A percentile compares a stretch with the other conserved stretches of the same genome.
phyloP scores from a whole-genome alignment of 2,888 invertebrate genomes.

The Tiliacea citrago region DNA sequence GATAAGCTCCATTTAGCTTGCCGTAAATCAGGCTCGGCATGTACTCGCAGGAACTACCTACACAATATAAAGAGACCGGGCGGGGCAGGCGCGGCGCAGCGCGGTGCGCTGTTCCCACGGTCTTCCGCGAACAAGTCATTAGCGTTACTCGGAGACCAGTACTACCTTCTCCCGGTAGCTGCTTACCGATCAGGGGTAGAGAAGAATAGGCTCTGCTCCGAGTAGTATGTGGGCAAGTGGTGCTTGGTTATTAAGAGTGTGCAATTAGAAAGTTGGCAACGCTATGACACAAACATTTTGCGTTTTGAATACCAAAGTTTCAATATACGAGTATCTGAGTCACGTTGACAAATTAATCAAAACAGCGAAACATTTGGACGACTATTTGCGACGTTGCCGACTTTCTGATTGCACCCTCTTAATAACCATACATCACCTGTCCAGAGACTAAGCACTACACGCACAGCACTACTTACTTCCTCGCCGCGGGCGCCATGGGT shows the following conservation, averaged over 20 bases:
- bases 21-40: background rate
- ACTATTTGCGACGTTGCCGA: background rate
- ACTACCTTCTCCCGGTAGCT: background rate
- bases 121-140: constrained; percentile 58
- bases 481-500: too few relatives aligned
- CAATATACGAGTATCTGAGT: too few relatives aligned
- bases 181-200: background rate
- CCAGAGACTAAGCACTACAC: background rate
- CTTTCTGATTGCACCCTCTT: background rate
- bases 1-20: constrained; percentile 4
- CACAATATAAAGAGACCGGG: background rate
- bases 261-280: background rate
- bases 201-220: background rate
- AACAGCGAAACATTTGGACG: background rate
- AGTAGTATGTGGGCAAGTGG: background rate
- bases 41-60: background rate
- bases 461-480: too few relatives aligned
- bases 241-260: background rate
- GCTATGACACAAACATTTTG: background rate
- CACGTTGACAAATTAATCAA: background rate
- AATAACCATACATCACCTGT: background rate
- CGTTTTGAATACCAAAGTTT: background rate
- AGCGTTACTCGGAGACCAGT: constrained; percentile 31
- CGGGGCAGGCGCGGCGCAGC: too few relatives aligned
- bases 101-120: constrained; percentile 38